These are phyloP conservation scores for Caenorhabditis doughertyi DNA, from an alignment of 2,888 invertebrate genomes.

Conservation along the genomic window DNA sequence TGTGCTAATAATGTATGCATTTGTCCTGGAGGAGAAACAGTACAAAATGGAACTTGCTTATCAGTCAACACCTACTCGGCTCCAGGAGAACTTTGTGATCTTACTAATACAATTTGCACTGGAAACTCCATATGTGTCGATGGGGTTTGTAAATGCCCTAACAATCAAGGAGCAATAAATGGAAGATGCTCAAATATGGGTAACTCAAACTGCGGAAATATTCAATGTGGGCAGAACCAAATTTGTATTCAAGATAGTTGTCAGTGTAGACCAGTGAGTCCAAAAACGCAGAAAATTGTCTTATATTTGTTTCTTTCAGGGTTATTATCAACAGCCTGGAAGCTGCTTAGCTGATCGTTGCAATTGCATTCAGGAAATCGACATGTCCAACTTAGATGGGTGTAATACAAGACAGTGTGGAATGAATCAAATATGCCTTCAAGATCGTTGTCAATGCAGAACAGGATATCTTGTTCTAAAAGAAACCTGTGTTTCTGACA, in stretches of 20 bases:
- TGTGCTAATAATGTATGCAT: conserved; percentile 81
- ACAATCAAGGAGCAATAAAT: conserved; percentile 71
- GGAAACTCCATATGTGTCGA: conserved; percentile 78
- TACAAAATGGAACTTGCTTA: conserved; percentile 66
- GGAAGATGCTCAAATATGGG: conserved; percentile 77
- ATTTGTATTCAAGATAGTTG: conserved; percentile 48
- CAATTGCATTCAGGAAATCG: conserved; percentile 60
- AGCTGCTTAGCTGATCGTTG: conserved; percentile 62
- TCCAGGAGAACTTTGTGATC: conserved; percentile 79
- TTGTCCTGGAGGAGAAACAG: conserved; percentile 79
- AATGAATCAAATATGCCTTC: conserved; percentile 50
- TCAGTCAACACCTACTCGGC: conserved; percentile 69
- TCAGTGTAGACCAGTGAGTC: conserved; percentile 44
- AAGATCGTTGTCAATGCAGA: conserved; percentile 58
- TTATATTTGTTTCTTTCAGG: background rate
- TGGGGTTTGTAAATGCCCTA: conserved; percentile 78
- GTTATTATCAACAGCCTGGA: conserved; percentile 51
- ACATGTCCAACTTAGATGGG: background rate
- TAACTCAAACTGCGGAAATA: conserved; percentile 25
- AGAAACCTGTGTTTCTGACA: conserved; percentile 46
- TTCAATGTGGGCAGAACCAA: conserved; percentile 52
- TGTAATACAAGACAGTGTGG: conserved; percentile 55
- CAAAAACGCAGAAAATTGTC: background rate
- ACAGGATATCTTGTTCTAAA: conserved; percentile 40
- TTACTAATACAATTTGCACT: conserved; percentile 77